Evolutionary conservation across 2,797 vertebrate genomes (phyloP).

Genomic region (Hyperoplus immaculatus): DNA sequence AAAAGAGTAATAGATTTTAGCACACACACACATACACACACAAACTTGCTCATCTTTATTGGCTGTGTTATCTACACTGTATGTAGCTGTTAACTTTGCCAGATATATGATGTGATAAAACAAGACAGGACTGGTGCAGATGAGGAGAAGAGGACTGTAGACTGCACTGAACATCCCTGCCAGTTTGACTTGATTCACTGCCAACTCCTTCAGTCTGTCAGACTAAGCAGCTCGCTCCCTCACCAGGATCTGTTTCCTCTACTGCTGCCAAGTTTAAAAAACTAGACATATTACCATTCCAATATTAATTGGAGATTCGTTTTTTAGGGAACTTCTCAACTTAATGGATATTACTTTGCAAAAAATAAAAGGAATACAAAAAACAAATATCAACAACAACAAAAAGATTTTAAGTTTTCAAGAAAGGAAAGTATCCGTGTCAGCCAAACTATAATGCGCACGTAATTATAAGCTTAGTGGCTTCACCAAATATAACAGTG

Average conservation of each 20-base stretch:
- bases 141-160: constrained; percentile 24
- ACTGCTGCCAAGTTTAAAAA: constrained; percentile 5
- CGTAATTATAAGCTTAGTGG: constrained; percentile 68
- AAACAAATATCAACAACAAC: too few species aligned
- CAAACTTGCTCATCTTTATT: constrained; percentile 28
- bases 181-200: constrained; percentile 29
- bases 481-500: constrained; percentile 63
- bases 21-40: neutral
- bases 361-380: neutral
- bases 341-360: constrained; percentile 36
- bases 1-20: constrained; percentile 54
- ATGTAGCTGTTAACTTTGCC: neutral
- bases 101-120: constrained; percentile 16
- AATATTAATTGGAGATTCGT: neutral
- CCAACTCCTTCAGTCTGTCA: constrained; percentile 18
- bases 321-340: neutral
- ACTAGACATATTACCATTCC: neutral
- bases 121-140: constrained; percentile 15
- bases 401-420: neutral
- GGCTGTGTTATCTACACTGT: constrained; percentile 11
- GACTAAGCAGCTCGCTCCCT: constrained; percentile 15
- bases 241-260: constrained; percentile 16
- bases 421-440: constrained; percentile 36
- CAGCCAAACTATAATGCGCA: constrained; percentile 44
- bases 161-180: constrained; percentile 20